Conservation (phyloP, 2,113 vertebrate genomes). For the Pimephales promelas region DNA sequence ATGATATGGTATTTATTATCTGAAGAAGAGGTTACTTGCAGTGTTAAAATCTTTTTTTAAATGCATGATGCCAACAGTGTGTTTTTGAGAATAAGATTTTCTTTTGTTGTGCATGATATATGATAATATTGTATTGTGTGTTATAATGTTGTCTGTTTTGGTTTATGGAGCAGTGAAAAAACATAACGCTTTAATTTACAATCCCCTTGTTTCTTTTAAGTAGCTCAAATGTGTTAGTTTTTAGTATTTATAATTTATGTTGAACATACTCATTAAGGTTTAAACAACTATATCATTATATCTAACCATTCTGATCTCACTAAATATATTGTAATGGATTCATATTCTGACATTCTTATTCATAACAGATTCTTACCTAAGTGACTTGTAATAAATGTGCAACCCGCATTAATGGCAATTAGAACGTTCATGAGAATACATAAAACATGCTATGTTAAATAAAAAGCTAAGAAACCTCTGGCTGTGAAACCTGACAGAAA, state of each 20-base stretch:
- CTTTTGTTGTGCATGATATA: conserved; percentile 23
- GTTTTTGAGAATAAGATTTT: neutral
- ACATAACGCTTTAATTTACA: neutral
- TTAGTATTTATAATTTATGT: neutral
- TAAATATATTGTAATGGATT: neutral
- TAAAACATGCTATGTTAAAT: neutral
- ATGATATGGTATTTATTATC: neutral
- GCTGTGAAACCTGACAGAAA: neutral
- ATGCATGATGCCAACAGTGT: neutral
- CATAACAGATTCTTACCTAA: neutral
- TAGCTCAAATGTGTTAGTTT: neutral
- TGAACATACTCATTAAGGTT: neutral
- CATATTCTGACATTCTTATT: neutral
- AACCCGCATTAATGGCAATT: neutral
- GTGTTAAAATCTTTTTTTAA: neutral
- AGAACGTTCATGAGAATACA: neutral
- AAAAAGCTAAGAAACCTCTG: neutral
- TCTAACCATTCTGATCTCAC: neutral
- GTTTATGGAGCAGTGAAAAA: conserved; percentile 6
- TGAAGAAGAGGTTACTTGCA: neutral
- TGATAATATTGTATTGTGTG: neutral
- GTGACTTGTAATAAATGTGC: conserved; percentile 8
- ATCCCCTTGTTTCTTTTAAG: neutral
- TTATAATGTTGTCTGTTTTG: neutral
- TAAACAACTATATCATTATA: neutral